Percentiles rank a stretch among this genome's conserved stretches.
Conservation (phyloP, 2,113 vertebrate species). For the Pseudorhombus dupliciocellatus region DNA sequence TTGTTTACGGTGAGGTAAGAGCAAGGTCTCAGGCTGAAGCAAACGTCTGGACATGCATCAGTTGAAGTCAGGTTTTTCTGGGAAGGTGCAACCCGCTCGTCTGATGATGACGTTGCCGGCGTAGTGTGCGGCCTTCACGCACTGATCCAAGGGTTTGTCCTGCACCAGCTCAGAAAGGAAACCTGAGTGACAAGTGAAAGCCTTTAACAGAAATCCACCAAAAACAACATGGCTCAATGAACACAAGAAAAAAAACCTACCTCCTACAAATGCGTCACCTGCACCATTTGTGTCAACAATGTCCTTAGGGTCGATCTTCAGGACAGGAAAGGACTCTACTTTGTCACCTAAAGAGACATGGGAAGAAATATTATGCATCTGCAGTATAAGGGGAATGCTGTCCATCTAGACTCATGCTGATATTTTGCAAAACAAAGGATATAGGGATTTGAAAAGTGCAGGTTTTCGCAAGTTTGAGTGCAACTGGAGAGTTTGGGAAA, state of each 20-base stretch:
- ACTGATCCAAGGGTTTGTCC: slow-evolving; percentile 87
- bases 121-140: slow-evolving; percentile 93
- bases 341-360: slow-evolving; percentile 79
- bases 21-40: slow-evolving; percentile 22
- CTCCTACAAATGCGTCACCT: slow-evolving; percentile 98
- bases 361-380: slow-evolving; percentile 21
- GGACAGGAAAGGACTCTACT: slow-evolving; percentile 86
- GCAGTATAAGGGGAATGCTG: background rate
- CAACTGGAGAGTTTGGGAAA: too few species aligned
- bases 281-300: slow-evolving; percentile 98
- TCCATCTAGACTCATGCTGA: too few species aligned
- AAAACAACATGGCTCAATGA: background rate
- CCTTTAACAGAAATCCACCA: slow-evolving; percentile 1
- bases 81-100: slow-evolving; percentile 93
- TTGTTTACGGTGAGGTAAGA: slow-evolving; percentile 3
- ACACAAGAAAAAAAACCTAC: slow-evolving; percentile 65
- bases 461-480: too few species aligned
- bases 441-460: too few species aligned
- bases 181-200: slow-evolving; percentile 74
- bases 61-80: slow-evolving; percentile 94
- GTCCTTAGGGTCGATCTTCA: slow-evolving; percentile 90
- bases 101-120: slow-evolving; percentile 92
- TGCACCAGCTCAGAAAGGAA: slow-evolving; percentile 94
- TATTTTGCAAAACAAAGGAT: too few species aligned
- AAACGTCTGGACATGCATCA: slow-evolving; percentile 72